Evolutionary conservation across 2,888 invertebrate species (phyloP).

Genomic region (Pristionchus mayeri): DNA sequence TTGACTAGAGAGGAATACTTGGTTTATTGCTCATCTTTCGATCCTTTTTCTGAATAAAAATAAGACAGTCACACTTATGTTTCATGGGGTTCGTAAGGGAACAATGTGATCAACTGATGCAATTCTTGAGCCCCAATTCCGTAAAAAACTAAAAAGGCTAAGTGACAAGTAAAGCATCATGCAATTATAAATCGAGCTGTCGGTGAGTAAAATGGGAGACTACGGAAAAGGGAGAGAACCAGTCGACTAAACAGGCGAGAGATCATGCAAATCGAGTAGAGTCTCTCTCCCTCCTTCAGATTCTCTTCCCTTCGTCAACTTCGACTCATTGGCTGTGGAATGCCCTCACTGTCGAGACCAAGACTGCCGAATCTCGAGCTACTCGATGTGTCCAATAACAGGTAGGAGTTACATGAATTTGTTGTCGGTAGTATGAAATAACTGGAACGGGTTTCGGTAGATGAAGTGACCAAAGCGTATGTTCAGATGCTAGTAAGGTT

Average conservation of each 20-base stretch:
- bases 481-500: no score
- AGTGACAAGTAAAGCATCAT: no score
- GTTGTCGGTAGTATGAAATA: background rate
- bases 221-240: background rate
- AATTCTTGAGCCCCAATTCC: no score
- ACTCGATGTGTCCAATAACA: slow-evolving; percentile 22
- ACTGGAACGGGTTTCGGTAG: no score
- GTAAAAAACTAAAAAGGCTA: no score
- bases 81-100: no score
- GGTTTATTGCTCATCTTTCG: background rate
- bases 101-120: no score
- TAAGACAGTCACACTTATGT: background rate
- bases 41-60: background rate
- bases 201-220: no score
- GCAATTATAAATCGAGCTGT: no score
- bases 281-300: background rate
- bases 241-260: no score
- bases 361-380: slow-evolving; percentile 4
- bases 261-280: background rate
- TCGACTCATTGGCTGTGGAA: slow-evolving; percentile 38
- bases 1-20: no score
- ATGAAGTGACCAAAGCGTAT: no score
- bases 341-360: slow-evolving; percentile 12
- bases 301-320: slow-evolving; percentile 36
- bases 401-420: background rate